phyloP scores from a whole-genome alignment of 1,140 invertebrate species.

The Leguminivora glycinivorella region DNA sequence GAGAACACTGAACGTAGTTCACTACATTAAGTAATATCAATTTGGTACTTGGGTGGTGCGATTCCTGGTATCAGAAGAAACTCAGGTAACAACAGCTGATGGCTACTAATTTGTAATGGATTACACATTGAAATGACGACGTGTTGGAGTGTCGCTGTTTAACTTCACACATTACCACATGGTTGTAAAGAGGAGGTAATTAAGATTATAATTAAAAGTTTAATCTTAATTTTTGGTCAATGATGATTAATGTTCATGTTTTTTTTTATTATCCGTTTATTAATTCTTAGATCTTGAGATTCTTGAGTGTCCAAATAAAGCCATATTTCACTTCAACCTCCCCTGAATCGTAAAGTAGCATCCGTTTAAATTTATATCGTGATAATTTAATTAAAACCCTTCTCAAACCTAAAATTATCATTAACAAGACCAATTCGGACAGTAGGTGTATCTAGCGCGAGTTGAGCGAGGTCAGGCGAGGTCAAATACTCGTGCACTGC shows the following conservation, averaged over 20 bases:
- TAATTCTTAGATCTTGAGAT: neutral
- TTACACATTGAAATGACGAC: no score
- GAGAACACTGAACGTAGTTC: neutral
- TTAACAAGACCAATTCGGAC: neutral
- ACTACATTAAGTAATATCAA: neutral
- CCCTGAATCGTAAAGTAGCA: neutral
- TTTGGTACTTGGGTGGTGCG: no score
- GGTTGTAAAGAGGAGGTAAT: no score
- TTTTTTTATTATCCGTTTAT: no score
- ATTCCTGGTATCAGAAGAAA: no score
- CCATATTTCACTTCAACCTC: neutral
- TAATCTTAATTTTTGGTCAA: no score
- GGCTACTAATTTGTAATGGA: no score
- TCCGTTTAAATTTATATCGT: neutral
- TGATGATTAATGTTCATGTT: no score
- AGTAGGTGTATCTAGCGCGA: neutral
- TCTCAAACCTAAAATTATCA: conserved; percentile 15
- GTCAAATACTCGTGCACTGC: conserved; percentile 4
- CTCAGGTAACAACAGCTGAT: no score
- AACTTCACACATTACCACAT: no score
- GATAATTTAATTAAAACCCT: conserved; percentile 11
- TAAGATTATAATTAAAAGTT: no score
- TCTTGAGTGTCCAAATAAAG: neutral
- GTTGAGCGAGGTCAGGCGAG: conserved; percentile 1
- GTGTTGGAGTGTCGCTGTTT: no score